Base-by-base conservation (phyloP, 2,888 invertebrate genomes). In the Conchocele bisecta region DNA sequence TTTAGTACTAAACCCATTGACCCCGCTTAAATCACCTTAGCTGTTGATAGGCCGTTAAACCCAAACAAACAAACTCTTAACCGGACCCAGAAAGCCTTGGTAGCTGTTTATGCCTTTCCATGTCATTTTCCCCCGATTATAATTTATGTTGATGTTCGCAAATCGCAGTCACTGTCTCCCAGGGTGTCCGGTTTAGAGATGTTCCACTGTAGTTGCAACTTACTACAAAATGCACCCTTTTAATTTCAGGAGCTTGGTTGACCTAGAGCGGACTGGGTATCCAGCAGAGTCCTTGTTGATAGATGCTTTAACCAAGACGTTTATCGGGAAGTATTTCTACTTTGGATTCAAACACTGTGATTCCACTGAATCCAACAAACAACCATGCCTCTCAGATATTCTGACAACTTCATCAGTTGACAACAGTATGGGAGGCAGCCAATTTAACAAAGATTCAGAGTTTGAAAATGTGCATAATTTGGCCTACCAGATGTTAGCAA, bases 281-380 rank as follows among this genome's bases (percentile, higher is more conserved):
- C 76, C 76, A 17, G 65, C 76, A 13, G 54, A 61, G 50, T 58
- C 61, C 20, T 42, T 77, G 60, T 58, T 77, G 17, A 26, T 51
- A 28, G 68, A 77, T 17, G 70, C 77, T 39, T 64, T 77, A 24
- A 17, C 53, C 20, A 59, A 53, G 11, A 74, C 77, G 13, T 77
- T 77, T 26, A 56, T 53, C 54, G 77, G 77, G 28, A 71, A 74
- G 60, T 74, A 74, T 33, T 77, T 77, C 58, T 77, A 77, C 65
- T 77, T 74, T 57, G 77, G 77, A 24, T 65, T 77, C 20, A 77
- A 77, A 39, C 6, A 56, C 3, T 44, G 31, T 37, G 63, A 35
- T 28, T n/a, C 42, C 1, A 31, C 20, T 39, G 29, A 33, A 46
- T n/a, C 24, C 3, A 24, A 31, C n/a, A 29, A 24, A 15, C 5